These are phyloP conservation scores for Nematostella vectensis DNA, from an alignment of 92 coral and sea anemone genomes.

Conservation along the genomic window DNA sequence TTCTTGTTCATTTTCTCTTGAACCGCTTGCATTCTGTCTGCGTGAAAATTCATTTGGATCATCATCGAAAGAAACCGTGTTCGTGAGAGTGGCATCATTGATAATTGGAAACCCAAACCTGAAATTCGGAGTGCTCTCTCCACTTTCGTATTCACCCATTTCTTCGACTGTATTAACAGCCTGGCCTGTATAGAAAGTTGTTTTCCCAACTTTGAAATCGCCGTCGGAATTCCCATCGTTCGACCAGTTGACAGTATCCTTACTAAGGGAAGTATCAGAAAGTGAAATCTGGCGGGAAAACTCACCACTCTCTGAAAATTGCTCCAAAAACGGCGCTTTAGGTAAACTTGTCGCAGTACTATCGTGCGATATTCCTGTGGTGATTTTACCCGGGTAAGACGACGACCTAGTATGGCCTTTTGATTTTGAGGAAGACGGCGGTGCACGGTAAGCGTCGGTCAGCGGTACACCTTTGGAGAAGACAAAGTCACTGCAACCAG, in stretches of 20 bases:
- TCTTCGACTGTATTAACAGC: slow-evolving; percentile 24
- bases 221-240: not conserved
- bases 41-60: not conserved
- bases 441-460: slow-evolving; percentile 14
- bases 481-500: not conserved
- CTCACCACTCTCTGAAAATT: not conserved
- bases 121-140: not conserved
- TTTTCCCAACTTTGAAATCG: not conserved
- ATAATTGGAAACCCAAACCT: not conserved
- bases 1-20: not conserved
- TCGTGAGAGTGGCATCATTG: too few relatives aligned
- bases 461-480: slow-evolving; percentile 28
- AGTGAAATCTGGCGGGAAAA: slow-evolving; percentile 24
- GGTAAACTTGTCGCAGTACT: slow-evolving; percentile 3
- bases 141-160: slow-evolving; percentile 10
- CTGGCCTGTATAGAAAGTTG: slow-evolving; percentile 8
- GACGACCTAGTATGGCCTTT: slow-evolving; percentile 42
- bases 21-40: not conserved
- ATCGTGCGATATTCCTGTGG: not conserved
- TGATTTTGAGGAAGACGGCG: slow-evolving; percentile 10
- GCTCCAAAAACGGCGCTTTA: not conserved
- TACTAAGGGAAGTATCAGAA: slow-evolving; percentile 18
- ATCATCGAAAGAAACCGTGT: not conserved
- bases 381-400: slow-evolving; percentile 52
- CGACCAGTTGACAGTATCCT: slow-evolving; percentile 13